phyloP scores from a whole-genome alignment of 2,888 invertebrate genomes.

The Athetis lepigone region DNA sequence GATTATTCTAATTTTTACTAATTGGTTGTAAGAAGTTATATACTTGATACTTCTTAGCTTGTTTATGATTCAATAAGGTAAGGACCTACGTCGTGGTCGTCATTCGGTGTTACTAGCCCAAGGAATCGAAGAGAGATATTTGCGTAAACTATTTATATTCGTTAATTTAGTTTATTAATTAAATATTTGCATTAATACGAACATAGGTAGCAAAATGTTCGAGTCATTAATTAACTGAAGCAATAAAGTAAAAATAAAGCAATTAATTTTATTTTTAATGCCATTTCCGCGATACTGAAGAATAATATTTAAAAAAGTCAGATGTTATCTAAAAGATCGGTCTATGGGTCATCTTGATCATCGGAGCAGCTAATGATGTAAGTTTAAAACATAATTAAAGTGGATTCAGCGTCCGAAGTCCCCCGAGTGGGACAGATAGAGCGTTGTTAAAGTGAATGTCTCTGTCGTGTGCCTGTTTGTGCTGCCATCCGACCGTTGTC shows the following conservation, averaged over 20 bases:
- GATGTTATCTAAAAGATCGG: slow-evolving; percentile 43
- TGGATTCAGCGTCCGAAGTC: slow-evolving; percentile 31
- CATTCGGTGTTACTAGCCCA: background rate
- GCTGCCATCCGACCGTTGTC: slow-evolving; percentile 88
- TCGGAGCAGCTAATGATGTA: slow-evolving; percentile 38
- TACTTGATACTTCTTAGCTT: slow-evolving; percentile 11
- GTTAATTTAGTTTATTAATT: background rate
- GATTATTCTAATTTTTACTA: slow-evolving; percentile 17
- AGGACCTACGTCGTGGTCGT: background rate
- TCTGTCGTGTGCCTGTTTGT: slow-evolving; percentile 87
- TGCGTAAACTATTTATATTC: background rate
- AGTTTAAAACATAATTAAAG: slow-evolving; percentile 46
- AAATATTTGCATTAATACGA: background rate
- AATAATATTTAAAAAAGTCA: slow-evolving; percentile 8
- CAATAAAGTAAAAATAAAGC: slow-evolving; percentile 17
- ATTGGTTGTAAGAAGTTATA: slow-evolving; percentile 18
- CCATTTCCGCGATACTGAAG: slow-evolving; percentile 19
- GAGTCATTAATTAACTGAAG: slow-evolving; percentile 16
- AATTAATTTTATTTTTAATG: slow-evolving; percentile 35
- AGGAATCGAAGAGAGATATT: background rate
- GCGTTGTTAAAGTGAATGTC: slow-evolving; percentile 87
- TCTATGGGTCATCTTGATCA: slow-evolving; percentile 35
- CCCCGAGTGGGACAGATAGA: slow-evolving; percentile 60
- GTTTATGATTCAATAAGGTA: slow-evolving; percentile 3
- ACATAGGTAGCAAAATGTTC: slow-evolving; percentile 11